Base-by-base conservation (phyloP, 2,888 invertebrate genomes). In the Dryomyza anilis region DNA sequence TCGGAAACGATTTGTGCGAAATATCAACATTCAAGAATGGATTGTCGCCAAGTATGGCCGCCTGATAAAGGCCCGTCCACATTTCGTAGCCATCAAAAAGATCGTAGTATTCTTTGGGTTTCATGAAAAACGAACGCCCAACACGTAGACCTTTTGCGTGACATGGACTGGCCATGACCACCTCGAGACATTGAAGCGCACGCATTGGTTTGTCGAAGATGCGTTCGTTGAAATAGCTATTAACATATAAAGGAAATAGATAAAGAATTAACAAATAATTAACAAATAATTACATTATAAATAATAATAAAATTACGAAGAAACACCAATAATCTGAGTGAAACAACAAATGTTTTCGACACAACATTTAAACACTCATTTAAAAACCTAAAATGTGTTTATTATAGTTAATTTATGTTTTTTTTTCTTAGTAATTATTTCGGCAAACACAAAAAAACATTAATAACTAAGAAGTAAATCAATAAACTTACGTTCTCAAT, bases 21-120 rank as follows among this genome's bases (percentile, higher is more conserved):
- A 93, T 92, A 83, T 98, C 98, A 64, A 98, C 89, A 81, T 98
- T 98, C 43, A 99, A 84, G 81, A 91, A 92, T 59, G 94, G 92
- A 72, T 88, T 89, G 87, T 94, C 93, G 12, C 96, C 96, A 60
- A 97, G 89, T 69, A 95, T 88, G 0, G 95, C 94, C 8, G 94
- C 93, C 82, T 97, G 96, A 84, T 94, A 98, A 0, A 95, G 88
- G 5, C 98, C 98, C 66, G 92, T 89, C 92, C 96, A 96, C 77
- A 97, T 89, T 80, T 96, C 94, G 74, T 94, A 85, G 0, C 96
- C 95, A 55, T 89, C 90, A 0, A 91, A 89, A 10, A 98, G 85
- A 76, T 86, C 85, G 0, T 68, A 14, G 0, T 39, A 30, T 1
- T 64, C 19, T 0, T 48, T 16, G 0, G 87, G 86, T 3, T 83